Evolutionary conservation across 2,113 vertebrate genomes (phyloP), one percentile per base, ranked within the genome.

Genomic region (Hypomesus transpacificus): DNA sequence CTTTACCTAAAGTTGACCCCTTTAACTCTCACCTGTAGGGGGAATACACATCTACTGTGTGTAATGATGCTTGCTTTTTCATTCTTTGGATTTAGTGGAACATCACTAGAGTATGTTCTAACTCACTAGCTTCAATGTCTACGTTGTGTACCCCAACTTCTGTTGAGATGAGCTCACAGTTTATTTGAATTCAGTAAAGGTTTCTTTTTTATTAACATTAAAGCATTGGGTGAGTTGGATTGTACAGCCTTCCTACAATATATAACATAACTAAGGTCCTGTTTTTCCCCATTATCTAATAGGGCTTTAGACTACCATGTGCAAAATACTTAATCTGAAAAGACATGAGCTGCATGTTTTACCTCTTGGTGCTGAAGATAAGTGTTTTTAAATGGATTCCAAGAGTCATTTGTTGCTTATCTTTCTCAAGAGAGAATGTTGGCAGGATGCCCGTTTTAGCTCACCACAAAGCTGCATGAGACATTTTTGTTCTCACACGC

Each of bases 71-170:
- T 34, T 26, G 26, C 24, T 53, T 34, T 51, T 5, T 16, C 18
- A 26, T 58, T 51, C 34, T 57, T 2, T 72, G 5, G 51, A 8
- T 14, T 73, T 76, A 76, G 20, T 24, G 61, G 69, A 11, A 63
- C 26, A 52, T 51, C 53, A 7, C 52, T 4, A 46, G 6, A 0
- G 4, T 46, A 46, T 46, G 39, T 46, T 7, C 9, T 46, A 11
- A 46, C 39, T 46, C 11, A 9, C 39, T 13, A 46, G 39, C 39
- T 46, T 1, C 39, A 9, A 46, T 46, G 39, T 46, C 39, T 46
- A 46, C 7, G 2, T 46, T 46, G 39, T 46, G 39, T 46, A 7
- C 8, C 31, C 31, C 31, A 34, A 34, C 31, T 9, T 46, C 9
- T 46, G 39, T 46, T 46, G 39, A 46, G 39, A 46, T 46, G 1